Evolutionary conservation across 2,797 vertebrate species (phyloP), one percentile per base, ranked within the genome.

Genomic region (Chromis chromis): DNA sequence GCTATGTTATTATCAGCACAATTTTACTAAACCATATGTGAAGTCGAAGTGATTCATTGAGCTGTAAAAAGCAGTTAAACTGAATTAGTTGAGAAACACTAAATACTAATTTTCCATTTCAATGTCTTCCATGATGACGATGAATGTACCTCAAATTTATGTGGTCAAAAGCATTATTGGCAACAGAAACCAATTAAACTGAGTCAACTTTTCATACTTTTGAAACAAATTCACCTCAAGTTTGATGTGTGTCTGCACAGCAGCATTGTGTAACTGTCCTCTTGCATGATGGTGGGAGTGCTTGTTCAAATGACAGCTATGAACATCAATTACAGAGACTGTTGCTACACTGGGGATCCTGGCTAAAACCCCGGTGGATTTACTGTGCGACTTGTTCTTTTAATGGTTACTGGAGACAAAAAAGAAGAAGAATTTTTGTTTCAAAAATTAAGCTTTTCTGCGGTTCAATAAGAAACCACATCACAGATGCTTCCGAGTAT

Each of bases 101-200:
- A 24, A 17, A 44, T 6, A n/a, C 22, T 36, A 28, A 24, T 61
- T 56, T 62, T 62, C 5, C 42, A 33, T 24, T 21, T 33, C 9
- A 16, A 56, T 65, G 70, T 83, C 77, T 84, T 86, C 70, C 75
- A 36, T 65, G 60, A 54, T 69, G 82, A 88, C 67, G 12, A 36
- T 80, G 86, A 88, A 87, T 90, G 88, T 87, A 88, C 54, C 50
- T 77, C 50, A 42, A 10, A 59, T 69, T 65, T 60, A 52, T 76
- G 24, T 59, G 27, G 9, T 67, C 12, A 10, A 52, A 44, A 54
- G 40, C 55, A 24, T 49, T 58, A 42, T 24, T 33, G 19, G 44
- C 44, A 62, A 40, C 40, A 64, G 36, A 71, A 65, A 57, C 65
- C 22, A 55, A 39, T 52, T 27, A 27, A 24, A 76, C 31, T 9